phyloP scores from a whole-genome alignment of 35 echinoderm and acorn worm genomes.

The Nesometra sesokonis region DNA sequence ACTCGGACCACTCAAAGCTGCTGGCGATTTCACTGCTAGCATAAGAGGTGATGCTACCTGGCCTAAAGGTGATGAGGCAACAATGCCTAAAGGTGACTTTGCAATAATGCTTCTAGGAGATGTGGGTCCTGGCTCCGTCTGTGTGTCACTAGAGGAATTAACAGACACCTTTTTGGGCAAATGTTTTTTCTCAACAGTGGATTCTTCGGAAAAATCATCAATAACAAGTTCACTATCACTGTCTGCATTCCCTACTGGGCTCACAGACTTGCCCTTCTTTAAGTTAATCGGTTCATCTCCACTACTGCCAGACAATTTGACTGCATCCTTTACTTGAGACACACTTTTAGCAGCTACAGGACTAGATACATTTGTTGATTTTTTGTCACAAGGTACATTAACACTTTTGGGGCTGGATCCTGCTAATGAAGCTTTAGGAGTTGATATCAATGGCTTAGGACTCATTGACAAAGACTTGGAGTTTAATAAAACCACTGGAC shows the following conservation, averaged over 20 bases:
- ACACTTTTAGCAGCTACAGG: not conserved
- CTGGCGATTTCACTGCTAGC: conserved; percentile 17
- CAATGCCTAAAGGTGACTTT: conserved; percentile 47
- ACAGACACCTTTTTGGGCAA: not conserved
- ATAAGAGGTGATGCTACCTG: not conserved
- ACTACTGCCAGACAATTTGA: not conserved
- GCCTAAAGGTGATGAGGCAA: conserved; percentile 37
- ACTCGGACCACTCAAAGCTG: conserved; percentile 23
- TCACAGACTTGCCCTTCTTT: not conserved
- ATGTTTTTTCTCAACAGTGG: not conserved
- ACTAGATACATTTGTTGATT: not conserved
- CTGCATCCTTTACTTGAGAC: not conserved
- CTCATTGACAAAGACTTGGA: not conserved
- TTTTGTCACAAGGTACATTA: not conserved
- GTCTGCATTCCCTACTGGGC: not conserved
- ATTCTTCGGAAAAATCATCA: not conserved
- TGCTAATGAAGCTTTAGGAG: not conserved
- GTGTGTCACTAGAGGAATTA: not conserved
- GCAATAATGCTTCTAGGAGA: conserved; percentile 9
- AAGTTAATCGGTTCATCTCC: not conserved
- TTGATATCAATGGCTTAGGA: not conserved
- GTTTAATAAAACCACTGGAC: not conserved
- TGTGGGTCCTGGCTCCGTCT: not conserved
- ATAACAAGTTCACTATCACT: not conserved
- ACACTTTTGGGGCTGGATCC: not conserved